Evolutionary conservation across 2,797 vertebrate species (phyloP).

Genomic region (Acropternis orthonyx): DNA sequence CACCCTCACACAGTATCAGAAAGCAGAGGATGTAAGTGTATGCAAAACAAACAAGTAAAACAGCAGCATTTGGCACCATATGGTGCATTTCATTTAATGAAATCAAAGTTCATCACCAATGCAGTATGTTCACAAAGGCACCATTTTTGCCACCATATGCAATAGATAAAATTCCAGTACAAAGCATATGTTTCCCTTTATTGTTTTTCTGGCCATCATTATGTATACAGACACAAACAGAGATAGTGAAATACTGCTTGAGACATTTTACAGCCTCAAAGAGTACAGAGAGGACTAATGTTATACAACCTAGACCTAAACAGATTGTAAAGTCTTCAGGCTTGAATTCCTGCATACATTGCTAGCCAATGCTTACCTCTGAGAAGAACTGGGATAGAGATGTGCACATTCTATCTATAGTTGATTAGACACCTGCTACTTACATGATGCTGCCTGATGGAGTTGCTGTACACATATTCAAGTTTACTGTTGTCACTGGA

Average conservation of each 20-base stretch:
- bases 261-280: not conserved
- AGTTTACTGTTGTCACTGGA: not conserved
- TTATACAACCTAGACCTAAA: not conserved
- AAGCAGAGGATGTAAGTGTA: not conserved
- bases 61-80: slow-evolving; percentile 1
- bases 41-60: not conserved
- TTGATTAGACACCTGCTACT: not conserved
- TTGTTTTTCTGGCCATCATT: not conserved
- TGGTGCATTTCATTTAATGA: not conserved
- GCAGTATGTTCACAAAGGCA: not conserved
- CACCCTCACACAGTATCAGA: not conserved
- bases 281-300: not conserved
- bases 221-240: not conserved
- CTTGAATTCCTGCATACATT: not conserved
- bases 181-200: not conserved
- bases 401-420: rapidly evolving
- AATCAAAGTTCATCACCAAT: not conserved
- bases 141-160: not conserved
- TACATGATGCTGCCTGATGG: not conserved
- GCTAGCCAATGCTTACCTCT: not conserved
- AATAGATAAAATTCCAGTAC: not conserved
- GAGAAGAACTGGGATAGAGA: not conserved
- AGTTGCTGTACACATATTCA: not conserved
- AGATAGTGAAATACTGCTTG: not conserved
- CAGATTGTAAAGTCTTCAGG: not conserved